phyloP scores from a whole-genome alignment of 2,888 invertebrate genomes.

The Lasius fuliginosus region DNA sequence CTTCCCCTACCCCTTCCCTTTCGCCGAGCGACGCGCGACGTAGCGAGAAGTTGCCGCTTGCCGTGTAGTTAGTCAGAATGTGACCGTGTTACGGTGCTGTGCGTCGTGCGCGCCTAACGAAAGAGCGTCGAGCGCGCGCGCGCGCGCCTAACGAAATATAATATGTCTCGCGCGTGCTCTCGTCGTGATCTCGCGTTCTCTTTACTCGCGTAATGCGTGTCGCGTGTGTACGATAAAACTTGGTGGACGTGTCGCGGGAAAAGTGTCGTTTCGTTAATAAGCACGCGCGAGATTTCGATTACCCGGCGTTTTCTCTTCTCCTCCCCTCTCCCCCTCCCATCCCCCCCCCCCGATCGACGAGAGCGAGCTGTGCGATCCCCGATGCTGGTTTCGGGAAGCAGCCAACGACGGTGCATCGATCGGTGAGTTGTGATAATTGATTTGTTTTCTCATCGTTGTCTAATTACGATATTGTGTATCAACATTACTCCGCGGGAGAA shows the following conservation, averaged over 20 bases:
- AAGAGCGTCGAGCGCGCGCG: neutral
- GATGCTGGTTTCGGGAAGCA: neutral
- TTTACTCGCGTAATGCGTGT: no score
- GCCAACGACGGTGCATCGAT: neutral
- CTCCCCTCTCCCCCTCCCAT: no score
- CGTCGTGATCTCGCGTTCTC: no score
- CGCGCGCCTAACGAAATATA: no score
- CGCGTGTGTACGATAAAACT: neutral
- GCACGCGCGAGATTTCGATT: neutral
- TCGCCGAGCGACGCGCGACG: neutral
- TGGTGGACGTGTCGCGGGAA: neutral
- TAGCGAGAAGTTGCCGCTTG: neutral
- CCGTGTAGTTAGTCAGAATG: neutral
- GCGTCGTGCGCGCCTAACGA: neutral
- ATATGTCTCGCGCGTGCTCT: no score
- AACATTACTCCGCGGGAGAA: neutral
- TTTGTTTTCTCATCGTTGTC: neutral
- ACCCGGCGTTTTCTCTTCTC: neutral
- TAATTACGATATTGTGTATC: neutral
- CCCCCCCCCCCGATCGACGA: neutral
- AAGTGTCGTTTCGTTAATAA: neutral
- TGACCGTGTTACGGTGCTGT: neutral
- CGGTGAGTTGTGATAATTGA: neutral
- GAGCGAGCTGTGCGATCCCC: neutral
- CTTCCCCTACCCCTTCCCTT: neutral